These are phyloP conservation scores for Drosophila willistoni DNA, from an alignment of 1,140 invertebrate species.

Conservation along the genomic window DNA sequence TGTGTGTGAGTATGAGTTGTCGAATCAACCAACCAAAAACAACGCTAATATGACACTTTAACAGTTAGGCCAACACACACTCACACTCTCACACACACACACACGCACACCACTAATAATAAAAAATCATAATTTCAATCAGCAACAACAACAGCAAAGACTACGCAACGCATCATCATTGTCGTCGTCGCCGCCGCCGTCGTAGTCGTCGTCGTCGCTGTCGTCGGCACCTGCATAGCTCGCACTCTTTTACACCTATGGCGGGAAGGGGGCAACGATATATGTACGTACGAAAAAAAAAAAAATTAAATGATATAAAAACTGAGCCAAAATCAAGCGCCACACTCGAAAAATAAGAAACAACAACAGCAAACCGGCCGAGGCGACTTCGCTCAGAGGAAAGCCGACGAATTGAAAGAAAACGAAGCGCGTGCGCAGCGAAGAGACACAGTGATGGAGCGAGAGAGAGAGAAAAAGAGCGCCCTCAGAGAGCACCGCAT, in stretches of 20 bases:
- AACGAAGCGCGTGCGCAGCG: constrained; percentile 20
- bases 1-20: constrained; percentile 14
- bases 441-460: constrained; percentile 8
- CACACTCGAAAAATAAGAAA: constrained; percentile 17
- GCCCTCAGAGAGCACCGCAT: constrained; percentile 28
- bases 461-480: constrained; percentile 28
- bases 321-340: constrained; percentile 27
- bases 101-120: constrained; percentile 74
- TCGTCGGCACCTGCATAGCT: constrained; percentile 72
- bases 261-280: constrained; percentile 22
- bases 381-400: constrained; percentile 26
- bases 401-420: constrained; percentile 16
- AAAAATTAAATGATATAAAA: constrained; percentile 20
- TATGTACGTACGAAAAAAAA: background rate
- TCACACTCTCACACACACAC: constrained; percentile 31
- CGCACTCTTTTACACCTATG: constrained; percentile 72
- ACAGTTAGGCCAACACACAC: constrained; percentile 69
- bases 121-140: constrained; percentile 82
- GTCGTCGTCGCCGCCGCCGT: constrained; percentile 49
- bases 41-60: constrained; percentile 82
- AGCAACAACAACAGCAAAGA: constrained; percentile 52
- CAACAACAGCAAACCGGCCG: constrained; percentile 1
- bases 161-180: constrained; percentile 30
- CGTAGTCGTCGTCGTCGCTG: background rate
- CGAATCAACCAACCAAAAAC: constrained; percentile 78